Evolutionary conservation across 2,888 invertebrate species (phyloP), one percentile per base, ranked within the genome.

Genomic region (Imbricaverruca yamaguchii): DNA sequence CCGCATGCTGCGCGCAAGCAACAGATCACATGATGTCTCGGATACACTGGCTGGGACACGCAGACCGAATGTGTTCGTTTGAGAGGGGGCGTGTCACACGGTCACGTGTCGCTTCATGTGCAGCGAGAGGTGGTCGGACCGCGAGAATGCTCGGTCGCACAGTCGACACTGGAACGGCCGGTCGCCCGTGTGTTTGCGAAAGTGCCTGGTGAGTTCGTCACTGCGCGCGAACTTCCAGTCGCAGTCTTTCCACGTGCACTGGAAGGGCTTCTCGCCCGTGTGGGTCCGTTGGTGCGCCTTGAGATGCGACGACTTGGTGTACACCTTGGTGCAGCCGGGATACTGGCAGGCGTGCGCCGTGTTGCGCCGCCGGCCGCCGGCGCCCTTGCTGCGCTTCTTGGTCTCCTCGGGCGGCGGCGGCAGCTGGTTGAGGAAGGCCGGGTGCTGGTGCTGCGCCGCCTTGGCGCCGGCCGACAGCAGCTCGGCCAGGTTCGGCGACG

Each of bases 201-300:
- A 89, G 85, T 89, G 89, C 63, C 90, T 86, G 7, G 90, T 90
- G 82, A 90, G 87, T 84, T 90, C 90, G 84, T 90, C 90, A 11
- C 89, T 89, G 56, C 90, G 86, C 25, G 90, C 90, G 85, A 90
- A 90, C 85, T 89, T 90, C 90, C 90, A 90, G 0, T 89, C 90
- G 84, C 90, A 90, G 3, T 90, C 90, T 84, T 89, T 89, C 91
- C 91, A 91, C 84, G 87, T 89, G 85, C 91, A 91, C 85, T 89
- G 88, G 86, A 91, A 91, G 7, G 91, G 91, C 85, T 91, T 91
- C 86, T 91, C 91, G 1, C 91, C 91, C 7, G 91, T 91, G 86
- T 91, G 91, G 18, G 91, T 91, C 81, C 91, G 86, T 61, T 90
- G 87, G 85, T 91, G 91, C 15, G 91, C 90, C 87, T 91, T 83